These are phyloP conservation scores for Abscondita cerata DNA, from an alignment of 2,888 invertebrate genomes.

Conservation along the genomic window DNA sequence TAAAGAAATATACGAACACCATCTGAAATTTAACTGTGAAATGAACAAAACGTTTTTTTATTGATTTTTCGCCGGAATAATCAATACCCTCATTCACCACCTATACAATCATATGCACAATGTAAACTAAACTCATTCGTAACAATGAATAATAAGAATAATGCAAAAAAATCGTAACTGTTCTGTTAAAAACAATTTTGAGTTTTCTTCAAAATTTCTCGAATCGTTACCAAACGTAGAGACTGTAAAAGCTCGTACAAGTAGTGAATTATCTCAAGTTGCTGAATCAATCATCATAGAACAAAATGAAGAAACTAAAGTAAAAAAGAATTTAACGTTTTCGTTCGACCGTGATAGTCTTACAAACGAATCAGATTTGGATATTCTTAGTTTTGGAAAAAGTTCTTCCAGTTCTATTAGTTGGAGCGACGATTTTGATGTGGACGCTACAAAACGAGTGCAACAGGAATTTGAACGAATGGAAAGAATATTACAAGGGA, in stretches of 20 bases:
- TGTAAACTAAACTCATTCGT: background rate
- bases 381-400: conserved; percentile 36
- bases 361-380: conserved; percentile 21
- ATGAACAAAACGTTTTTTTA: too few species aligned
- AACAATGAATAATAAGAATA: conserved; percentile 21
- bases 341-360: conserved; percentile 12
- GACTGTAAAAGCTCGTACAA: conserved; percentile 1
- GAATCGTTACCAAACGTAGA: conserved; percentile 21
- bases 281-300: too few species aligned
- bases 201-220: conserved; percentile 23
- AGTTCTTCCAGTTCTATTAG: conserved; percentile 57
- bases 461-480: conserved; percentile 65
- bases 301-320: background rate
- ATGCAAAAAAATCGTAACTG: conserved; percentile 43
- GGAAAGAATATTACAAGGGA: conserved; percentile 64
- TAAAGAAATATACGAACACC: too few species aligned
- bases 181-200: conserved; percentile 37
- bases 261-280: background rate
- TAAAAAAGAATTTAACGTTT: background rate
- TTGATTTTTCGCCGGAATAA: background rate
- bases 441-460: conserved; percentile 61
- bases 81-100: background rate
- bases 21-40: too few species aligned
- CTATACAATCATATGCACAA: background rate
- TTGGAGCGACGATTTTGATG: conserved; percentile 63